Conservation (phyloP, 1,140 invertebrate species). For the Meloidogyne floridensis region DNA sequence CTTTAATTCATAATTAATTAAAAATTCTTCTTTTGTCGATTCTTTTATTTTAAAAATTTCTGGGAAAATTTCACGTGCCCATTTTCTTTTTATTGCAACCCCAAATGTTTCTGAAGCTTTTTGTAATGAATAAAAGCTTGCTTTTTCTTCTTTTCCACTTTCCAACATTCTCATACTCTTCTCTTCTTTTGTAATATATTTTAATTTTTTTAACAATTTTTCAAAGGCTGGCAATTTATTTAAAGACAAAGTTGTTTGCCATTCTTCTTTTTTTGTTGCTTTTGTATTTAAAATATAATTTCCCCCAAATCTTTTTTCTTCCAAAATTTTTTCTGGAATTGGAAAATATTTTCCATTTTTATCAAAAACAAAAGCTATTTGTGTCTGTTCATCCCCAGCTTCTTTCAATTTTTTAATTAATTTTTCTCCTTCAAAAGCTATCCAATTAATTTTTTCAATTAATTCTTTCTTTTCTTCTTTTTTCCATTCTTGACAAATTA, state of each 20-base stretch:
- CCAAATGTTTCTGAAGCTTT: conserved; percentile 19
- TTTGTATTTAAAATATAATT: conserved; percentile 50
- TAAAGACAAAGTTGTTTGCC: conserved; percentile 35
- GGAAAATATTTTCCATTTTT: conserved; percentile 15
- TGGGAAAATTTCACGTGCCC: conserved; percentile 29
- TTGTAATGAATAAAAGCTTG: conserved; percentile 14
- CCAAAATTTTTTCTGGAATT: conserved; percentile 14
- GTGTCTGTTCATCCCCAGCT: conserved; percentile 39
- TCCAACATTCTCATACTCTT: conserved; percentile 36
- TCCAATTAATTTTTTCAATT: conserved; percentile 3
- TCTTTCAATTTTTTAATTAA: conserved; percentile 36
- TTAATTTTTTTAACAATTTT: conserved; percentile 6
- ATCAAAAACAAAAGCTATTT: conserved; percentile 49
- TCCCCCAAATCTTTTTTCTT: conserved; percentile 49
- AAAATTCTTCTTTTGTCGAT: conserved; percentile 27
- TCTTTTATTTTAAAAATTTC: conserved; percentile 25
- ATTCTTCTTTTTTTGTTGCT: conserved; percentile 42
- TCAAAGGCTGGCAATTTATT: conserved; percentile 19
- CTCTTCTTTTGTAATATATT: conserved; percentile 22
- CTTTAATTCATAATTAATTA: conserved; percentile 42
- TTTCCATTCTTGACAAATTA: conserved; percentile 44
- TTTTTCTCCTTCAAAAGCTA: conserved; percentile 27
- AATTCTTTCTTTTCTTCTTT: conserved; percentile 33
- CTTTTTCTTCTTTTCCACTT: conserved; percentile 39
- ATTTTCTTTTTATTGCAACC: conserved; percentile 21